Evolutionary conservation across 1,140 invertebrate species (phyloP), one percentile per base, ranked within the genome.

Genomic region (Lysiphlebus fabarum): DNA sequence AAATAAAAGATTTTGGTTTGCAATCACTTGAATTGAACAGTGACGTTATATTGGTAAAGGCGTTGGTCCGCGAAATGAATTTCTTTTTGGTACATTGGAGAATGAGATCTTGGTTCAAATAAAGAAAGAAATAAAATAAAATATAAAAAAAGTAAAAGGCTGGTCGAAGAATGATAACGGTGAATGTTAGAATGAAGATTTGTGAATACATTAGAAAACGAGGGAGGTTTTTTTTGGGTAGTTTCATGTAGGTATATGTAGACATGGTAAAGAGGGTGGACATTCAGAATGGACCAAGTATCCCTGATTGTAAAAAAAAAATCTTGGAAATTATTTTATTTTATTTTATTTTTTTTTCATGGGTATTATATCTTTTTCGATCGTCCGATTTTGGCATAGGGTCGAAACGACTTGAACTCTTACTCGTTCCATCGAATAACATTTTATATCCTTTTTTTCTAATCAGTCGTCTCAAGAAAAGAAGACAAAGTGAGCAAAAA

Each of bases 191-290:
- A 63, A 58, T 57, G 56, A 66, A 66, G 65, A 66, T 66, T 66
- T 66, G 65, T 66, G 65, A 66, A 66, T 66, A 66, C 65, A 64
- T 66, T 66, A 66, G 59, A 59, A 56, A 37, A 34, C 44, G 42
- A 43, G 40, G 41, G 33, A 38, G 17, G n/a, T n/a, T 34, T 33
- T 34, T 6, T 42, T 45, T 51, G 61, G 57, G 61, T 62, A 53
- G 56, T 50, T 47, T 26, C 10, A 5, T 12, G 6, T 37, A 47
- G 48, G 40, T 43, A 48, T 41, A 12, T 9, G 54, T 37, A 43
- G 44, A 38, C 7, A 17, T n/a, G 14, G 7, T 42, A 33, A 14
- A 26, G 14, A 38, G 38, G 47, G 37, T 26, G 56, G 47, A 57
- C 44, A 38, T n/a, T 7, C 44, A 56, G 42, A n/a, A 44, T 11